A percentile compares a stretch with the other conserved stretches of the same genome.
Conservation (phyloP, 2,888 invertebrate species). For the Spicauda simplicius region DNA sequence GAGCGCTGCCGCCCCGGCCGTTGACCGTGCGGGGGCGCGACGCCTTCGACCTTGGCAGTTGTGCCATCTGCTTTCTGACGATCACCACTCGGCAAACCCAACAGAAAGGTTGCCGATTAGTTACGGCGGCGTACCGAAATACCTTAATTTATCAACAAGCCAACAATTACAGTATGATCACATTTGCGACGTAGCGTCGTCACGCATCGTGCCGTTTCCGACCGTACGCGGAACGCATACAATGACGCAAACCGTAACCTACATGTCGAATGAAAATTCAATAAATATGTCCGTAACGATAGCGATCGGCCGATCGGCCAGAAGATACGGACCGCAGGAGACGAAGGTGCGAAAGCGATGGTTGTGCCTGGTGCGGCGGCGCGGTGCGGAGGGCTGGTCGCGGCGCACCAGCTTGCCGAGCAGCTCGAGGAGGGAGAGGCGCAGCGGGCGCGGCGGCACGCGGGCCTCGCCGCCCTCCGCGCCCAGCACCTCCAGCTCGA, state of each 20-base stretch:
- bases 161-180: conserved; percentile 26
- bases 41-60: conserved; percentile 69
- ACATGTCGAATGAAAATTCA: conserved; percentile 19
- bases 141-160: not conserved
- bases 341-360: conserved; percentile 83
- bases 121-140: conserved; percentile 1
- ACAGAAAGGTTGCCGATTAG: conserved; percentile 1
- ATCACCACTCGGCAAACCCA: conserved; percentile 34
- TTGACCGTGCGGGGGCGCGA: conserved; percentile 76
- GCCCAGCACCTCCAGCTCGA: conserved; percentile 92
- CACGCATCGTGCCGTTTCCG: conserved; percentile 37
- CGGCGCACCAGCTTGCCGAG: conserved; percentile 86
- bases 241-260: conserved; percentile 43
- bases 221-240: conserved; percentile 40
- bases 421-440: conserved; percentile 87
- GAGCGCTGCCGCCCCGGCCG: conserved; percentile 68
- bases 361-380: conserved; percentile 80
- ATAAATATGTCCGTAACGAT: conserved; percentile 37
- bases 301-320: conserved; percentile 39
- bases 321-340: conserved; percentile 72
- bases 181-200: conserved; percentile 39
- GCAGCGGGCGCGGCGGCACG: conserved; percentile 88
- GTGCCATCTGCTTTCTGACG: conserved; percentile 49
- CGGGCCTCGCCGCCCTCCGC: conserved; percentile 91
- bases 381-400: conserved; percentile 75